Evolutionary conservation across 2,888 invertebrate genomes (phyloP).

Genomic region (Ernsta delagoae): DNA sequence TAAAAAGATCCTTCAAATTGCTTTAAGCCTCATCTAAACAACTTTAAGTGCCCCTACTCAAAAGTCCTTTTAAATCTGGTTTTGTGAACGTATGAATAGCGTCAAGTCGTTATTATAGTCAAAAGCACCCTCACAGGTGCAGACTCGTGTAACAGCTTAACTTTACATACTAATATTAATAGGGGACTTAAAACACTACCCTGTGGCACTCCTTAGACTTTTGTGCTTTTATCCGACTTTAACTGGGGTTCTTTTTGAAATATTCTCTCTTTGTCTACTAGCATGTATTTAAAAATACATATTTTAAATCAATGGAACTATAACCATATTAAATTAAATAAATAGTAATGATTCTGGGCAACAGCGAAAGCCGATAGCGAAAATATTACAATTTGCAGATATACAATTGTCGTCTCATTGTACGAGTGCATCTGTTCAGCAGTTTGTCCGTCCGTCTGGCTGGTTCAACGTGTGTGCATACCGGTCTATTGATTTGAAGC

Average conservation of each 20-base stretch:
- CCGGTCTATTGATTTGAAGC: slow-evolving; percentile 73
- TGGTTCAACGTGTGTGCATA: slow-evolving; percentile 49
- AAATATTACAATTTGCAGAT: not conserved
- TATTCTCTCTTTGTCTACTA: not conserved
- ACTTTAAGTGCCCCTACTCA: slow-evolving; percentile 18
- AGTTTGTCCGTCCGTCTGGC: slow-evolving; percentile 48
- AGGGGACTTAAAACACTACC: slow-evolving; percentile 27
- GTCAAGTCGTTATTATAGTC: slow-evolving; percentile 49
- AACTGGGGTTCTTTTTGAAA: not conserved
- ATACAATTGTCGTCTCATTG: slow-evolving; percentile 9
- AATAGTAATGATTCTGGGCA: not conserved
- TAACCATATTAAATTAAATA: not conserved
- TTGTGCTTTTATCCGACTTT: slow-evolving; percentile 18
- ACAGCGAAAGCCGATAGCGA: not conserved
- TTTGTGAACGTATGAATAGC: slow-evolving; percentile 31
- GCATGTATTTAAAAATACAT: not conserved
- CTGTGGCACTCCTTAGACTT: slow-evolving; percentile 9
- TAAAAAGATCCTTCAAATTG: slow-evolving; percentile 52
- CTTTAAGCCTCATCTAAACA: slow-evolving; percentile 43
- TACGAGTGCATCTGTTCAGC: slow-evolving; percentile 23
- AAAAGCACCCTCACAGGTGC: slow-evolving; percentile 49
- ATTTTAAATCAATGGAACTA: not conserved
- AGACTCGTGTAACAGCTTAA: slow-evolving; percentile 21
- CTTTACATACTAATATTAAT: slow-evolving; percentile 23
- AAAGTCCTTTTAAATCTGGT: slow-evolving; percentile 28